Evolutionary conservation across 1,140 invertebrate species (phyloP).

Genomic region (Bombus picipes): DNA sequence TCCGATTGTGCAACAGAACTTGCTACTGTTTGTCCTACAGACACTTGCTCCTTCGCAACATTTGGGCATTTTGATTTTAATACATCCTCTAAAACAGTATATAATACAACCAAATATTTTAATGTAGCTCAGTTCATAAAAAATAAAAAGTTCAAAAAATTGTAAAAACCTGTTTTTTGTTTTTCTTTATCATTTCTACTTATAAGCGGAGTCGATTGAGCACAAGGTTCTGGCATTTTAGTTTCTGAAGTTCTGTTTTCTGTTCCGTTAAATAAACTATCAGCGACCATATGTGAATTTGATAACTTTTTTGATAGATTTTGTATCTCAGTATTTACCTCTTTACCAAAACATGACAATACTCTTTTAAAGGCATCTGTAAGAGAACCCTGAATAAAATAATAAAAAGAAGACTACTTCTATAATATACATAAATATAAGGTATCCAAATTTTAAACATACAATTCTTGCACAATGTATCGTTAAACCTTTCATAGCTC

Average conservation of each 20-base stretch:
- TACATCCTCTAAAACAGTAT: background rate
- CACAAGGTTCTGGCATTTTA: background rate
- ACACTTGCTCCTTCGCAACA: background rate
- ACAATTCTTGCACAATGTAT: constrained; percentile 69
- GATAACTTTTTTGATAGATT: background rate
- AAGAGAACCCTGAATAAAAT: constrained; percentile 43
- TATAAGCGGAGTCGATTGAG: background rate
- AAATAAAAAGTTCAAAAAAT: background rate
- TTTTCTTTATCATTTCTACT: background rate
- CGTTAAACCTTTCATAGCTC: constrained; percentile 65
- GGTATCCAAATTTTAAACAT: constrained; percentile 27
- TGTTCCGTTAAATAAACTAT: too few relatives aligned
- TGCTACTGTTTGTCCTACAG: too few relatives aligned
- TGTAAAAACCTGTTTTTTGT: constrained; percentile 7
- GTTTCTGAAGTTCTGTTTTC: too few relatives aligned
- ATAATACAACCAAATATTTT: background rate
- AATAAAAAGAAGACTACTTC: background rate
- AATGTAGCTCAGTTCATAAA: background rate
- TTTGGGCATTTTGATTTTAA: background rate
- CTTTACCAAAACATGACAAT: constrained; percentile 40
- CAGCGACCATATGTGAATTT: background rate
- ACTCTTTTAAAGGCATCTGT: constrained; percentile 42
- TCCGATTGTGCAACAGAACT: background rate
- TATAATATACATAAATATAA: background rate
- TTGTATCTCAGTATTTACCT: constrained; percentile 25